These are phyloP conservation scores for Sus cebifrons DNA, from an alignment of 2,797 vertebrate genomes.

Conservation along the genomic window DNA sequence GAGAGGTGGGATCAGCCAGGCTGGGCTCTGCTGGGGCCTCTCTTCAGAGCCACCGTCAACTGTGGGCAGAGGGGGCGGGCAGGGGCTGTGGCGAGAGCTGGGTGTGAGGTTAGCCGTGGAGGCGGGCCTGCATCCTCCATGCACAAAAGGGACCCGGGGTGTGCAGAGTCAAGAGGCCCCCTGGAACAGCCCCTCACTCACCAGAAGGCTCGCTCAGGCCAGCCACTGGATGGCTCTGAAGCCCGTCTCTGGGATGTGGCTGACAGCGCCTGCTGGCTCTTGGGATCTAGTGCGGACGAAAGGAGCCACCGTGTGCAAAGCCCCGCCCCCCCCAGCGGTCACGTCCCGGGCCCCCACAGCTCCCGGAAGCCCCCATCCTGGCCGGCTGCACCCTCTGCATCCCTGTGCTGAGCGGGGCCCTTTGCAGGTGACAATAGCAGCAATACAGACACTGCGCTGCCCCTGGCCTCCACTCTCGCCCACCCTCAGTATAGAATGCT, in stretches of 20 bases:
- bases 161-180: too few species aligned
- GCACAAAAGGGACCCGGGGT: too few species aligned
- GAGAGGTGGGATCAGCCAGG: rapidly evolving
- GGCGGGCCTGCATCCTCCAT: too few species aligned
- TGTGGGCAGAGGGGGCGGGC: not conserved
- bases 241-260: rapidly evolving
- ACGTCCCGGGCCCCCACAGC: too few species aligned
- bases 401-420: rapidly evolving
- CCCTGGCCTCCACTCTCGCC: not conserved
- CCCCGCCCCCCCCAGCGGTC: rapidly evolving
- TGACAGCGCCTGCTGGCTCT: not conserved
- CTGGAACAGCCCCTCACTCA: not conserved
- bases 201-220: not conserved
- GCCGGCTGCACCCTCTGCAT: rapidly evolving
- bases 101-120: not conserved
- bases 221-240: not conserved
- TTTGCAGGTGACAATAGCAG: rapidly evolving
- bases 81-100: not conserved
- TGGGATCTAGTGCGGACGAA: rapidly evolving
- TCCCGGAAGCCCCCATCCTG: not conserved
- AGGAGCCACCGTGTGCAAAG: not conserved
- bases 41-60: not conserved
- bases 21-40: not conserved
- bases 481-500: too few species aligned
- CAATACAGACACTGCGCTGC: not conserved